phyloP scores from a whole-genome alignment of 2,888 invertebrate genomes.

The Diaphora mendica region DNA sequence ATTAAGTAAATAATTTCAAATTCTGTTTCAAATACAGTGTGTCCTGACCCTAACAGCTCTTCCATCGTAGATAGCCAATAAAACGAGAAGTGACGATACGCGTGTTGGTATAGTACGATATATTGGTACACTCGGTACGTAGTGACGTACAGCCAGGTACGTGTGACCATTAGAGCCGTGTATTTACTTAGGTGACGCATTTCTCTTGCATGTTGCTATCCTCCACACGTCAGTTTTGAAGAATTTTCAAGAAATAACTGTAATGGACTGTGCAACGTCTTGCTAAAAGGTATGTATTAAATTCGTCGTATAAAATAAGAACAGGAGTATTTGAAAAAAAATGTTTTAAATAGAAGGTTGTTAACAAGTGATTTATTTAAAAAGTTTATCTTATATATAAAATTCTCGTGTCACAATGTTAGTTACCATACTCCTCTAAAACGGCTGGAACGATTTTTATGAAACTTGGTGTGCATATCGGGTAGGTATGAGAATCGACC shows the following conservation, averaged over 20 bases:
- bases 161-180: slow-evolving; percentile 4
- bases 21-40: not conserved
- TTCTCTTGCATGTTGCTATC: not conserved
- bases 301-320: not conserved
- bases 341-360: too few species aligned
- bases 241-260: not conserved
- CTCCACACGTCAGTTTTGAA: not conserved
- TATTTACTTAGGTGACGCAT: not conserved
- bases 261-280: not conserved
- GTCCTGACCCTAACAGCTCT: not conserved
- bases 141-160: not conserved
- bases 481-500: too few species aligned
- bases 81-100: slow-evolving; percentile 34
- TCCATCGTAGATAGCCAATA: slow-evolving; percentile 19
- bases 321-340: not conserved
- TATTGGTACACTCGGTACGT: not conserved
- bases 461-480: too few species aligned
- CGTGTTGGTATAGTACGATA: slow-evolving; percentile 4
- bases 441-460: too few species aligned
- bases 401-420: too few species aligned
- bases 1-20: not conserved
- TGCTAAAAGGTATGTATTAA: not conserved
- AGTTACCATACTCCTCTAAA: too few species aligned
- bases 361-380: too few species aligned
- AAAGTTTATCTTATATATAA: too few species aligned